Evolutionary conservation across 2,113 vertebrate genomes (phyloP).

Genomic region (Periophthalmodon schlosseri): DNA sequence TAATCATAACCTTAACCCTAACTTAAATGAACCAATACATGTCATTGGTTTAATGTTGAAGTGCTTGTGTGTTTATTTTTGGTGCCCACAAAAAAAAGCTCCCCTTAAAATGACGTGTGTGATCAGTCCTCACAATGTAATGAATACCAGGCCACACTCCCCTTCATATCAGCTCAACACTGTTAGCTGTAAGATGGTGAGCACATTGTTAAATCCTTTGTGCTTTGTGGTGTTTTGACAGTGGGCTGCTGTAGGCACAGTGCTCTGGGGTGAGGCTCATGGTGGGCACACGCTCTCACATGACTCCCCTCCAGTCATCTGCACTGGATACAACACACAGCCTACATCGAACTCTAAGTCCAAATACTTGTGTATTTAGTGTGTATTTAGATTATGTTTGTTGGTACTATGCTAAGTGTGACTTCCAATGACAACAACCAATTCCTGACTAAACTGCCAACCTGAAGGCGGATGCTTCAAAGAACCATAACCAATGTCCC

Average conservation of each 20-base stretch:
- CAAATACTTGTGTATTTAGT: background rate
- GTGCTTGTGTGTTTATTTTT: background rate
- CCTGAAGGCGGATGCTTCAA: too few species aligned
- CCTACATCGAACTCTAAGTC: background rate
- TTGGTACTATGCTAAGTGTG: too few species aligned
- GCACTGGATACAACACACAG: background rate
- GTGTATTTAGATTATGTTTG: too few species aligned
- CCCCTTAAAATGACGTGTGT: background rate
- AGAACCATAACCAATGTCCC: too few species aligned
- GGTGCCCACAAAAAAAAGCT: background rate
- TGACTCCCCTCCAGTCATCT: slow-evolving; percentile 14
- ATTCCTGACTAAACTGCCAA: too few species aligned
- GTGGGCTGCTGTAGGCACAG: background rate
- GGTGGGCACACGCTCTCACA: slow-evolving; percentile 21
- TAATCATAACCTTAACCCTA: background rate
- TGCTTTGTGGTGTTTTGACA: background rate
- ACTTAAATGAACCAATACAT: background rate
- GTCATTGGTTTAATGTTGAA: background rate
- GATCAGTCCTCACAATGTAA: too few species aligned
- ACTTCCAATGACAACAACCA: too few species aligned
- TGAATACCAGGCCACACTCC: too few species aligned
- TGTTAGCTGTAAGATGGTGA: background rate
- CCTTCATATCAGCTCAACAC: background rate
- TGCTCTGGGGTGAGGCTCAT: background rate
- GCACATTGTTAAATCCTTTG: background rate